Evolutionary conservation across 2,113 vertebrate genomes (phyloP).

Genomic region (Xenopus tropicalis): DNA sequence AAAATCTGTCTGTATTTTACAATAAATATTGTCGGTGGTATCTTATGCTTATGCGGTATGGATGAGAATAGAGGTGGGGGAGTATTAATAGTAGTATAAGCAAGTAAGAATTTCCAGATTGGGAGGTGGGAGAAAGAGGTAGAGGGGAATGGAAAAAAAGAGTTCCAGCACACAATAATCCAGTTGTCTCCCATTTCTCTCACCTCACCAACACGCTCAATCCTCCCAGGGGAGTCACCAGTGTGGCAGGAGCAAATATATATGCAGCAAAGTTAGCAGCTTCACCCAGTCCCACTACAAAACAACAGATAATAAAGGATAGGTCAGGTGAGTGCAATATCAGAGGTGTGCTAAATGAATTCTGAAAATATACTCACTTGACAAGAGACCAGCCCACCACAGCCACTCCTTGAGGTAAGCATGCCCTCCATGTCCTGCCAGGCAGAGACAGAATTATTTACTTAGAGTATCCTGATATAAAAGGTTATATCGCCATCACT

Average conservation of each 20-base stretch:
- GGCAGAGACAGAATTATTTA: not conserved
- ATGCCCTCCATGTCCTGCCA: slow-evolving; percentile 75
- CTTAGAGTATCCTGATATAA: too few relatives aligned
- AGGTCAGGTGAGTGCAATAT: too few relatives aligned
- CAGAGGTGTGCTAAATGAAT: not conserved
- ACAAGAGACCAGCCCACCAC: slow-evolving; percentile 81
- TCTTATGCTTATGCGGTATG: too few relatives aligned
- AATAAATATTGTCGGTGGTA: too few relatives aligned
- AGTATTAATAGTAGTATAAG: not conserved
- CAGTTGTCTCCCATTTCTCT: slow-evolving; percentile 11
- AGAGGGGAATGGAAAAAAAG: not conserved
- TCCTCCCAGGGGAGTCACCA: slow-evolving; percentile 80
- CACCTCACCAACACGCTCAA: slow-evolving; percentile 79
- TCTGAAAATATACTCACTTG: slow-evolving; percentile 69
- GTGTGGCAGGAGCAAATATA: slow-evolving; percentile 76
- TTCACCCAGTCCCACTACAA: slow-evolving; percentile 78
- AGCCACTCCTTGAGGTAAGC: slow-evolving; percentile 80
- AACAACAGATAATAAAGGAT: slow-evolving; percentile 28
- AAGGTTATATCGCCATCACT: too few relatives aligned
- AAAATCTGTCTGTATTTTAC: too few relatives aligned
- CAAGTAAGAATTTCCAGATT: not conserved
- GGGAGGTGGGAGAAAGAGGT: too few relatives aligned
- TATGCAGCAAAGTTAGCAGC: slow-evolving; percentile 81
- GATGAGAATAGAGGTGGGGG: not conserved
- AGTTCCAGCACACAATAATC: not conserved